A percentile compares a stretch with the other conserved stretches of the same genome.
Conservation (phyloP, 2,888 invertebrate genomes). For the Drosophila gaucha region DNA sequence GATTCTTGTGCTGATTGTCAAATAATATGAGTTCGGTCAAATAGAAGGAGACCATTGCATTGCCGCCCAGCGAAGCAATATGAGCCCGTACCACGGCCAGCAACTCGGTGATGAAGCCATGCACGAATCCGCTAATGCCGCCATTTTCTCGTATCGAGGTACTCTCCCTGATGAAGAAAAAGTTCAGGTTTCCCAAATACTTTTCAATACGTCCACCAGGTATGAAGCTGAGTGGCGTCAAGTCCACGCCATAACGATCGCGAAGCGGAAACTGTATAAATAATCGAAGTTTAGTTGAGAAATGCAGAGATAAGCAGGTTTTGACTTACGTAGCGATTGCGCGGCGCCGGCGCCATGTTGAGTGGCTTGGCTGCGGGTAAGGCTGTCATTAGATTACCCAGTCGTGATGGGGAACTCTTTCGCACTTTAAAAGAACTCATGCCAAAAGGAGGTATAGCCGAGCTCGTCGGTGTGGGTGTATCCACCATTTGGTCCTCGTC, state of each 20-base stretch:
- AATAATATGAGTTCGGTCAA: constrained; percentile 95
- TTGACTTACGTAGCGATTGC: constrained; percentile 66
- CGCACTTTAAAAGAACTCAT: constrained; percentile 85
- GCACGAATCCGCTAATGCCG: constrained; percentile 96
- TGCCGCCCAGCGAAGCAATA: constrained; percentile 96
- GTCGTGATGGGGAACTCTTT: constrained; percentile 86
- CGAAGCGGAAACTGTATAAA: constrained; percentile 77
- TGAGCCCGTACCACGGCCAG: constrained; percentile 96
- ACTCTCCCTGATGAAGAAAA: constrained; percentile 97
- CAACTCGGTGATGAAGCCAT: constrained; percentile 96
- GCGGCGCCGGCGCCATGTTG: constrained; percentile 31
- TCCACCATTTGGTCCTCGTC: constrained; percentile 89
- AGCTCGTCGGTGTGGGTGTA: constrained; percentile 72
- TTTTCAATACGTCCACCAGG: constrained; percentile 91
- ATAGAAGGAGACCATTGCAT: constrained; percentile 97
- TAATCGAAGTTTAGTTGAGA: background rate
- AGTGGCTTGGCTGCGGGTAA: constrained; percentile 49
- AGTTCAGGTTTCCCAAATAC: constrained; percentile 95
- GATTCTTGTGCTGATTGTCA: constrained; percentile 98
- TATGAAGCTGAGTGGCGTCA: constrained; percentile 92
- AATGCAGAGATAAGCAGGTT: background rate
- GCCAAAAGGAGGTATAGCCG: constrained; percentile 78
- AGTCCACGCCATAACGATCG: constrained; percentile 88
- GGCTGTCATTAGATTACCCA: constrained; percentile 53
- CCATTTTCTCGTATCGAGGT: constrained; percentile 96